Evolutionary conservation across 2,888 invertebrate species (phyloP), one percentile per base, ranked within the genome.

Genomic region (Drosophila longiperda): DNA sequence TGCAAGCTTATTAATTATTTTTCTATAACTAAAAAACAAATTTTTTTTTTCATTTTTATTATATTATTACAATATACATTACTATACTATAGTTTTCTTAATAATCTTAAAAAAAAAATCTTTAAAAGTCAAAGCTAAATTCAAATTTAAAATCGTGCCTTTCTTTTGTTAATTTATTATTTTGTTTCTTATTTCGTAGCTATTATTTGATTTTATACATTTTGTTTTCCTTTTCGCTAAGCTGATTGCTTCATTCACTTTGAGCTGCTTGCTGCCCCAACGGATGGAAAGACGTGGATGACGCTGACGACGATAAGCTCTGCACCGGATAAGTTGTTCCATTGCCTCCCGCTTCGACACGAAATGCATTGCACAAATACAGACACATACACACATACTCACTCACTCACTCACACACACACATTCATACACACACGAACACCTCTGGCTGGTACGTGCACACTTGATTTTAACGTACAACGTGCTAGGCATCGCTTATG

Each of bases 381-480:
- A 38, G 20, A 54, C 57, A 49, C 15, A 32, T 45, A 38, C 23
- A 60, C 15, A 42, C 29, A 29, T 29, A 6, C 29, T 29, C 29
- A 29, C 6, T 29, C 29, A 52, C 17, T 23, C 50, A 40, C 26
- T 53, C 12, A 40, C 33, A 42, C 12, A 17, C 9, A 32, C n/a
- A n/a, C n/a, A n/a, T n/a, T n/a, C n/a, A n/a, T n/a, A n/a, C n/a
- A 42, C 32, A 64, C 12, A 38, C 12, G n/a, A n/a, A 50, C 52
- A 52, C 58, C 40, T 55, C 58, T 26, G 36, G 7, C 33, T 66
- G 20, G 50, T 80, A 80, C 80, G 78, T 80, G 80, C 76, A 36
- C 68, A 68, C 57, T 79, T 78, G 65, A 78, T 73, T 75, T 54
- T 76, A 75, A 69, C 64, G 66, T 76, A 75, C 66, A 64, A 52